Evolutionary conservation across 1,140 invertebrate genomes (phyloP).

Genomic region (Colletes latitarsis): DNA sequence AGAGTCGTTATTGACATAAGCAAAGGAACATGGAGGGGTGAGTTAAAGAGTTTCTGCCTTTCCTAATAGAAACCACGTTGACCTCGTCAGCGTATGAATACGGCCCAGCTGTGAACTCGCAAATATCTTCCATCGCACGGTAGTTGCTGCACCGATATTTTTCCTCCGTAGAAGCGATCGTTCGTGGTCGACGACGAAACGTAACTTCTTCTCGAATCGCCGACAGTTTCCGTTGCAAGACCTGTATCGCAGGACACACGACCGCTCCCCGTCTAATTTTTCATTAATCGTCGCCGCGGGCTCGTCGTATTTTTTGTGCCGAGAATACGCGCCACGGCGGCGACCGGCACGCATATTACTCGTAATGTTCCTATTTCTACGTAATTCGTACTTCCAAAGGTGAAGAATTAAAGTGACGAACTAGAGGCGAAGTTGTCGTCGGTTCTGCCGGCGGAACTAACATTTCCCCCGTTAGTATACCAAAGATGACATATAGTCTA

Average conservation of each 20-base stretch:
- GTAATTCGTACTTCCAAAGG: constrained; percentile 32
- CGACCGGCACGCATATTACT: constrained; percentile 38
- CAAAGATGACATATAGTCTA: constrained; percentile 69
- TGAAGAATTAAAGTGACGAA: constrained; percentile 8
- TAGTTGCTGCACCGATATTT: background rate
- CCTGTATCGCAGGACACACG: background rate
- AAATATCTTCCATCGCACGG: too few relatives aligned
- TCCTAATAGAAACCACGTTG: too few relatives aligned
- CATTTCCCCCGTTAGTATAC: constrained; percentile 65
- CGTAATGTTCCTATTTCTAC: constrained; percentile 68
- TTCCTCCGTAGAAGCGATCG: background rate
- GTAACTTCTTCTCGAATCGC: background rate
- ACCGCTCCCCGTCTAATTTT: background rate
- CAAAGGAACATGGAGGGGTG: too few relatives aligned
- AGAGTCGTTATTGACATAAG: too few relatives aligned
- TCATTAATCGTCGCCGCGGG: background rate
- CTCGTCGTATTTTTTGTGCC: background rate
- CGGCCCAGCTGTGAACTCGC: too few relatives aligned
- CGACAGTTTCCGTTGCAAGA: too few relatives aligned
- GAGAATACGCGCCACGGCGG: background rate
- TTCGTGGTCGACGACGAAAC: background rate
- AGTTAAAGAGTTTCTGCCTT: too few relatives aligned
- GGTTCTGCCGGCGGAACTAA: constrained; percentile 59
- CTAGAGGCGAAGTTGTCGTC: constrained; percentile 33
- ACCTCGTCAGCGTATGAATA: too few relatives aligned